Conservation (phyloP, 2,797 vertebrate species). For the Myotis findleyi region DNA sequence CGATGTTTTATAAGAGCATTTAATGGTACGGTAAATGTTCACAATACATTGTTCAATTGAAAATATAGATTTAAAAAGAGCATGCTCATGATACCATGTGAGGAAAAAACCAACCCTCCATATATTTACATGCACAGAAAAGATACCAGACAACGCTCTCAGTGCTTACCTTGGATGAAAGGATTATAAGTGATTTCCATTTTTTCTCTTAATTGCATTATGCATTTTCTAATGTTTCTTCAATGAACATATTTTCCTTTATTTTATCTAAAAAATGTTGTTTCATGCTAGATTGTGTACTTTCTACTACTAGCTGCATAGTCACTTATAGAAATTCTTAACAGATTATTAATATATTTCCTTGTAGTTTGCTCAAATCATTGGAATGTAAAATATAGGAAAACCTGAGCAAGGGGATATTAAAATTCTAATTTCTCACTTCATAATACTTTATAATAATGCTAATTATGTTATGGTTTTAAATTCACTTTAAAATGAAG, state of each 20-base stretch:
- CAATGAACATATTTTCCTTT: background rate
- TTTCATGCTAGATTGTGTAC: background rate
- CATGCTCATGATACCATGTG: background rate
- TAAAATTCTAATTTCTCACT: background rate
- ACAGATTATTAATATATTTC: background rate
- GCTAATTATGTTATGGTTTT: background rate
- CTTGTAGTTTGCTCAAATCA: background rate
- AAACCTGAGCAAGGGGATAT: background rate
- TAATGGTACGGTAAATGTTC: background rate
- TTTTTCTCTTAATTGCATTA: background rate
- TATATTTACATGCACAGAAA: background rate
- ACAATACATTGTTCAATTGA: background rate
- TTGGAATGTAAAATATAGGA: background rate
- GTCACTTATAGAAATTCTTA: background rate
- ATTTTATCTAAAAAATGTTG: background rate
- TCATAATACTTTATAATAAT: background rate
- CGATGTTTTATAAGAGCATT: background rate
- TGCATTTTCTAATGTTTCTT: background rate
- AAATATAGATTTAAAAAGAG: background rate
- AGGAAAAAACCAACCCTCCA: too few species aligned
- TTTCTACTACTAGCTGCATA: background rate
- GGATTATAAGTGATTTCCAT: background rate
- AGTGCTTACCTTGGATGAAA: background rate
- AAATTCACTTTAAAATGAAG: background rate
- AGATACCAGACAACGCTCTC: background rate